Conservation (phyloP, 2,888 invertebrate species). For the Spisula solida region DNA sequence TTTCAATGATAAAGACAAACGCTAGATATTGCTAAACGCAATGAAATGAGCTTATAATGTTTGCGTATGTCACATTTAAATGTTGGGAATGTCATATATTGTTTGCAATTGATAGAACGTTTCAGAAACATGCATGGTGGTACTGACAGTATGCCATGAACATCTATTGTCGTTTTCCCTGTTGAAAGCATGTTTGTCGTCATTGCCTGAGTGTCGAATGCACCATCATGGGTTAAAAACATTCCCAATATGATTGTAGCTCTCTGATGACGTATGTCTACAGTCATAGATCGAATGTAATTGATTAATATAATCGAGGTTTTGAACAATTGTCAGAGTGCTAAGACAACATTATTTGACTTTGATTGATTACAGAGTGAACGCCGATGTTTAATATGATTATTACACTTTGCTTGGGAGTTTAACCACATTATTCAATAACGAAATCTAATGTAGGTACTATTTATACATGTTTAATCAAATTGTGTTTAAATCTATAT, state of each 20-base stretch:
- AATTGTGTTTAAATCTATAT: no score
- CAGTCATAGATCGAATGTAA: not conserved
- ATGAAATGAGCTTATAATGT: not conserved
- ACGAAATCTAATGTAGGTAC: not conserved
- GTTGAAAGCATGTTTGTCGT: not conserved
- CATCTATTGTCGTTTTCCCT: not conserved
- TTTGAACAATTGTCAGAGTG: not conserved
- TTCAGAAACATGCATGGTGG: slow-evolving; percentile 9
- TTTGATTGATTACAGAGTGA: not conserved
- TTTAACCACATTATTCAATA: not conserved
- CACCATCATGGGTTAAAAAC: not conserved
- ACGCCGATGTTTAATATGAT: not conserved
- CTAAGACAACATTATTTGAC: not conserved
- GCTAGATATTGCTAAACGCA: slow-evolving; percentile 19
- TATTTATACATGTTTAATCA: not conserved
- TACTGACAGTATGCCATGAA: slow-evolving; percentile 21
- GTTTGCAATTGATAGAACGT: not conserved
- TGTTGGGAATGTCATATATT: slow-evolving; percentile 3
- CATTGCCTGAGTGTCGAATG: not conserved
- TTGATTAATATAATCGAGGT: not conserved
- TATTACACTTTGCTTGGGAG: not conserved
- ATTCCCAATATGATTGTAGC: not conserved
- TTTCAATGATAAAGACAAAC: slow-evolving; percentile 36
- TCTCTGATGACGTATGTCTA: not conserved
- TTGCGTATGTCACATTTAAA: not conserved